Percentiles rank a stretch among this genome's conserved stretches.
phyloP scores from a whole-genome alignment of 2,888 invertebrate genomes.

The Luffia ferchaultella region DNA sequence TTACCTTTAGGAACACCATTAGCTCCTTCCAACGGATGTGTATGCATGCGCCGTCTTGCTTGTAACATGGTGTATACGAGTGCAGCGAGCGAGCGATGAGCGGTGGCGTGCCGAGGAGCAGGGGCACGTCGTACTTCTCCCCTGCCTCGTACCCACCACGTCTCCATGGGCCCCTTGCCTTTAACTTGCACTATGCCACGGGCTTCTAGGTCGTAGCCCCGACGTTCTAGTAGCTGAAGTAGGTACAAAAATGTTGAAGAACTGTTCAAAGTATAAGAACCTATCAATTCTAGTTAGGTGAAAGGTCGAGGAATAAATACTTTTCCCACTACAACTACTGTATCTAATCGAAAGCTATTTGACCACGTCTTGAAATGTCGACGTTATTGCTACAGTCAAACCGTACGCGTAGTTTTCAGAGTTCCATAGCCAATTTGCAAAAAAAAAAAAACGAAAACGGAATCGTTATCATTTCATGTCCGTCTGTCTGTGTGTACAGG shows the following conservation, averaged over 20 bases:
- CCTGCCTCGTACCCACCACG: slow-evolving; percentile 85
- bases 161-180: slow-evolving; percentile 96
- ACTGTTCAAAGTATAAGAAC: not conserved
- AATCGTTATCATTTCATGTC: no score
- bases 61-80: slow-evolving; percentile 91
- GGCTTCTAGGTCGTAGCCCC: slow-evolving; percentile 76
- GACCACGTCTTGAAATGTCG: no score
- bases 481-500: no score
- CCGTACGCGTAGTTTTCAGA: no score
- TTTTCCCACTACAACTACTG: no score
- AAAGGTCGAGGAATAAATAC: no score
- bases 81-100: slow-evolving; percentile 79
- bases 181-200: slow-evolving; percentile 92
- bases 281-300: no score
- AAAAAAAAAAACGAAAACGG: no score
- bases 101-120: slow-evolving; percentile 58
- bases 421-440: no score
- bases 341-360: no score
- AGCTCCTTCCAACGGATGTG: slow-evolving; percentile 22
- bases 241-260: not conserved
- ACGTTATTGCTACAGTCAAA: no score
- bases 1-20: not conserved
- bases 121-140: slow-evolving; percentile 61
- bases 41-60: slow-evolving; percentile 74
- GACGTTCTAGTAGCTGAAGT: slow-evolving; percentile 73